Conservation (phyloP, 2,888 invertebrate genomes). For the Sympetrum striolatum region DNA sequence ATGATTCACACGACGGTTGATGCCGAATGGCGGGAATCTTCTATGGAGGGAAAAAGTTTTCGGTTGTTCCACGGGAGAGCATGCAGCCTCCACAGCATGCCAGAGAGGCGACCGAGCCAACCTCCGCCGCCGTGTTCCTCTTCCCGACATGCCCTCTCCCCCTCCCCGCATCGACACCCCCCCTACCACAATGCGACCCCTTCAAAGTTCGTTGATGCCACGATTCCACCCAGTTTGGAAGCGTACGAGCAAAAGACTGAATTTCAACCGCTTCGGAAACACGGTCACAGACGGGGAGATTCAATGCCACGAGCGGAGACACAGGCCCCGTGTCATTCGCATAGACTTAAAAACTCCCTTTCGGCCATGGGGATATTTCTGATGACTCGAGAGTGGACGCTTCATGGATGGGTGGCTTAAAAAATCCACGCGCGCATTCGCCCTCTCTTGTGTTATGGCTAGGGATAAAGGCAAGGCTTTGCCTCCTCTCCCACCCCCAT, state of each 20-base stretch:
- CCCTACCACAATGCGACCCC: neutral
- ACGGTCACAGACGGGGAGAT: neutral
- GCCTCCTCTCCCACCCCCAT: neutral
- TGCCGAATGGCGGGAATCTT: neutral
- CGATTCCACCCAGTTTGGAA: neutral
- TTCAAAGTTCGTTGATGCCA: neutral
- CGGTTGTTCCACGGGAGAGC: neutral
- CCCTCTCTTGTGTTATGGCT: neutral
- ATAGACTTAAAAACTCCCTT: no score
- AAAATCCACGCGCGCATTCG: neutral
- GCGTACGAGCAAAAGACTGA: neutral
- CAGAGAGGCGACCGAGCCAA: neutral
- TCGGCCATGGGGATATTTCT: no score
- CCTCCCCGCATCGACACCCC: neutral
- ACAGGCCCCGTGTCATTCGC: neutral
- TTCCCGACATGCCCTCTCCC: neutral
- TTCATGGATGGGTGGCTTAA: no score
- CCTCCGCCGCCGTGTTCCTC: neutral
- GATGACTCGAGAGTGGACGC: no score
- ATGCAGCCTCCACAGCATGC: neutral
- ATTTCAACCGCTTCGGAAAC: neutral
- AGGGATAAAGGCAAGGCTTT: neutral
- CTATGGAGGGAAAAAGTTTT: neutral
- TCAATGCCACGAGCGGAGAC: neutral
- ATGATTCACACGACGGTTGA: neutral